Base-by-base conservation (phyloP, 2,113 vertebrate genomes). In the Falco punctatus region DNA sequence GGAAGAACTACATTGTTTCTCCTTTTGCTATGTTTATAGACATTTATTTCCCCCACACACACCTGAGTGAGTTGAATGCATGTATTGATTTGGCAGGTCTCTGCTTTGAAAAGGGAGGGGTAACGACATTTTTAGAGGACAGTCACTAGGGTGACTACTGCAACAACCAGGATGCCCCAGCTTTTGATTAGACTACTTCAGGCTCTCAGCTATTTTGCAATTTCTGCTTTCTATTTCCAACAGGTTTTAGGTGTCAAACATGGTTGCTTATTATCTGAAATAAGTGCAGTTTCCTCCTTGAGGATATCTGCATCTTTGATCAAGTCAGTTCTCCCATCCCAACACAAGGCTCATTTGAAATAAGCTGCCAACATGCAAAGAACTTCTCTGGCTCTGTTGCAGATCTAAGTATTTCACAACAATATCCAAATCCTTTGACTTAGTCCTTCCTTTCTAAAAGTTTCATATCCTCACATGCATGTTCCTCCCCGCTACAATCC, bases 41-140 rank as follows among this genome's bases (percentile, higher is more conserved):
- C 9, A 30, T 5, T 5, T 49, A 2, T 4, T 3, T 3, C 5
- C 2, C 6, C 0, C 2, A 3, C 4, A 6, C 6, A 20, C 14
- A 57, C 13, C 20, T 2, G 5, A 15, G 19, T 23, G 48, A 78
- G 59, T 0, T 42, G 13, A 69, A 6, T 21, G 13, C 4, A 4
- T 19, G 8, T 11, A 58, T 16, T n/a, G 48, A 70, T 90, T 33
- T 90, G 67, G 28, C 48, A 86, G 26, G 59, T 75, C 27, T 79
- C 24, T 58, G 66, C 44, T 72, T 72, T 78, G 44, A 67, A 74
- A 73, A 72, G 5, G 18, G 15, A 86, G 10, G 38, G 10, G 75
- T 49, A 65, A 67, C 48, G 28, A 55, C 15, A 57, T 61, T 78
- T 90, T 67, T 55, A 62, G 52, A 20, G 10, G 93, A 59, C 6